Percentiles rank a stretch among this genome's conserved stretches.
Evolutionary conservation across 1,140 invertebrate genomes (phyloP).

Genomic region (Solen grandis): DNA sequence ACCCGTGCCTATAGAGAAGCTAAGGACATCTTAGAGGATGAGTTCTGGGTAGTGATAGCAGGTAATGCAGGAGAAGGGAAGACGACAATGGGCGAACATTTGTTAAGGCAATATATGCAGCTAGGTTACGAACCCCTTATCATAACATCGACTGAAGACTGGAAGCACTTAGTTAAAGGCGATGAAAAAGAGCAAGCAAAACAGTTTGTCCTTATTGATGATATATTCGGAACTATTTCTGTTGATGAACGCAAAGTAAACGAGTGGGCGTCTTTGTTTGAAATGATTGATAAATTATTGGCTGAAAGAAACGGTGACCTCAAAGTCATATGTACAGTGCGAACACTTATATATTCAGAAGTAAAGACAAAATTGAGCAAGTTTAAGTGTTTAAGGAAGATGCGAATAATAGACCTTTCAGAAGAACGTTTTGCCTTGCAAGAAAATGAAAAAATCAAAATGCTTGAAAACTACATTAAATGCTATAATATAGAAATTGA

Average conservation of each 20-base stretch:
- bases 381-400: not conserved
- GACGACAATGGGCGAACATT: not conserved
- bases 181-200: not conserved
- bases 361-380: not conserved
- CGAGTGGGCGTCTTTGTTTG: not conserved
- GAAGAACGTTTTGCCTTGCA: not conserved
- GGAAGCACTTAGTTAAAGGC: not conserved
- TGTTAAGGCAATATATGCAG: too few species aligned
- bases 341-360: not conserved
- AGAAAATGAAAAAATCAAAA: not conserved
- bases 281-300: not conserved
- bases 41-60: not conserved
- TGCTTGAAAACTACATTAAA: conserved; percentile 11
- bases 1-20: not conserved
- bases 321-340: not conserved
- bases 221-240: conserved; percentile 9
- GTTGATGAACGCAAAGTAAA: conserved; percentile 5
- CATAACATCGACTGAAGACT: not conserved
- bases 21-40: not conserved
- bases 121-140: not conserved
- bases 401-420: conserved; percentile 9
- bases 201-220: conserved; percentile 2
- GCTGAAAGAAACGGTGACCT: not conserved
- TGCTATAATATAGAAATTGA: not conserved
- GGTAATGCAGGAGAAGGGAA: not conserved